Base-by-base conservation (phyloP, 2,113 vertebrate species). In the Cyanoramphus novaezelandiae region DNA sequence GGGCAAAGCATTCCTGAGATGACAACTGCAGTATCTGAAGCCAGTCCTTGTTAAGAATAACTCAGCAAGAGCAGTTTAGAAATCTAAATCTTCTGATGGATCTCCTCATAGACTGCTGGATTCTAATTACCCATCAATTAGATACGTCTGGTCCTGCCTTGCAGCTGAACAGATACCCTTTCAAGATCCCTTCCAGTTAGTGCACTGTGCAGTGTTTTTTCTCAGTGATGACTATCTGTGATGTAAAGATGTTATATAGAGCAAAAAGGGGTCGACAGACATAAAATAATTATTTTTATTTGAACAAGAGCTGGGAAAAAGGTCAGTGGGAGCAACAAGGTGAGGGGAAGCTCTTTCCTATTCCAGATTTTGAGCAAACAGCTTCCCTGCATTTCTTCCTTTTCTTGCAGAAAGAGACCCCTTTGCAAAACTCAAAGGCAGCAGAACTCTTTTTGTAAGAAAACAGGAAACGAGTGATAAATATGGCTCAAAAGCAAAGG, bases 391-490 rank as follows among this genome's bases (percentile, higher is more conserved):
- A 9, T 68, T 91, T 90, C 33, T 69, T 70, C 29, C 31, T 13
- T 71, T 81, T 55, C 47, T 86, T 67, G n/a, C 52, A 86, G 74
- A 78, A 89, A 93, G 27, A 92, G 55, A 78, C 59, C 49, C 23
- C 21, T 93, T 59, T 79, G 57, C 71, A 95, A 92, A 91, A 89
- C 90, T 86, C 78, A 72, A 87, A 95, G 50, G 57, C 70, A 96
- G 75, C 70, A 91, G 70, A 87, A 83, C 21, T 59, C 80, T 87
- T 93, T 93, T 82, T 86, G 74, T 71, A 91, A 90, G 67, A 90
- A 92, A 91, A 82, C 91, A 94, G 91, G 91, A 95, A 95, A 87
- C 20, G 15, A 91, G 67, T 93, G 94, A 95, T 95, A 95, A 95
- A 93, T 95, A 95, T 46, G 46, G 75, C 84, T 94, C 67, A 91